Conservation (phyloP, 2,888 invertebrate genomes). For the Drosophila rellima region DNA sequence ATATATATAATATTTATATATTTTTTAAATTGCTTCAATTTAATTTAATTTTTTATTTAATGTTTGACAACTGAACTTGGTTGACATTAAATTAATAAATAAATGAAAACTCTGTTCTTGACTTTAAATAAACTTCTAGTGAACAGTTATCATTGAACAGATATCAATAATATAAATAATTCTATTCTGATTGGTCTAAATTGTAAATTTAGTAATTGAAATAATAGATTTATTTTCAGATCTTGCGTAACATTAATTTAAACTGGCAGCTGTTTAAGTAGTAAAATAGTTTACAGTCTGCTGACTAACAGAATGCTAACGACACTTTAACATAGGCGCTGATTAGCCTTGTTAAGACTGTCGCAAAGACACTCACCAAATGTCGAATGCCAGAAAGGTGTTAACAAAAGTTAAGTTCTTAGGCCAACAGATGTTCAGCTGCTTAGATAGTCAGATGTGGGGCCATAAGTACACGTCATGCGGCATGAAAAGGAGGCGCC, state of each 20-base stretch:
- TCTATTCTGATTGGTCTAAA: no score
- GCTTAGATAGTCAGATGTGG: conserved; percentile 2
- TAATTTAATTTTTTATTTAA: no score
- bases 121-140: no score
- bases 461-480: conserved; percentile 23
- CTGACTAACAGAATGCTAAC: conserved; percentile 17
- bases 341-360: background rate
- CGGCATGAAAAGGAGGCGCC: conserved; percentile 22
- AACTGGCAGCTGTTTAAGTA: background rate
- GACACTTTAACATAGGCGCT: conserved; percentile 5
- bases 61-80: no score
- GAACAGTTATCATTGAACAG: no score
- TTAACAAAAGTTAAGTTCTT: conserved; percentile 6
- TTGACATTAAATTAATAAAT: no score
- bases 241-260: background rate
- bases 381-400: conserved; percentile 21
- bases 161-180: no score
- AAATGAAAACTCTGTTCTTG: no score
- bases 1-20: no score
- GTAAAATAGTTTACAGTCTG: background rate
- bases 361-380: conserved; percentile 15
- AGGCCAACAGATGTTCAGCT: conserved; percentile 27
- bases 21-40: no score
- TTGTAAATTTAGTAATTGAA: no score
- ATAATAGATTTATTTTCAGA: no score